phyloP scores from a whole-genome alignment of 2,888 invertebrate species.

The Automeris io region DNA sequence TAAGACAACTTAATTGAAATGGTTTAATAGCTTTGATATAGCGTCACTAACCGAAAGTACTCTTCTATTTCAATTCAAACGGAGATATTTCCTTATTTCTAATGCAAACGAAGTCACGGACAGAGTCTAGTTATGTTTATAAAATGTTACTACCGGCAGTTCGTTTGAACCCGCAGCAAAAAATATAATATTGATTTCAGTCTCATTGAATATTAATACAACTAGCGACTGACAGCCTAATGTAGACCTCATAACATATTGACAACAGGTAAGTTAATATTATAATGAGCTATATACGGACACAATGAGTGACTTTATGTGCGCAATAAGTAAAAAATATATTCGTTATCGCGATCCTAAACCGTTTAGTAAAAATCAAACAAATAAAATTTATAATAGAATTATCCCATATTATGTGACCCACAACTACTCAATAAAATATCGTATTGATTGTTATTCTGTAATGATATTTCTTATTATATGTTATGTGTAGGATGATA shows the following conservation, averaged over 20 bases:
- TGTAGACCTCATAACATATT: constrained; percentile 5
- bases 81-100: too few species aligned
- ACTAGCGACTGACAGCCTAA: background rate
- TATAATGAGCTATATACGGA: constrained; percentile 1
- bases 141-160: too few species aligned
- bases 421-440: constrained; percentile 10
- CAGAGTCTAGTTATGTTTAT: too few species aligned
- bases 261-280: constrained; percentile 6
- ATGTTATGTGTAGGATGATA: background rate
- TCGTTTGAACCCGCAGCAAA: too few species aligned
- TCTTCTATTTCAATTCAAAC: too few species aligned
- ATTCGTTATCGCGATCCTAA: constrained; percentile 2
- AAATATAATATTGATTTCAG: background rate
- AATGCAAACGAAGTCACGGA: too few species aligned
- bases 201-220: constrained; percentile 6
- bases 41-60: too few species aligned
- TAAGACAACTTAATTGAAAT: too few species aligned
- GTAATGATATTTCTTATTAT: background rate
- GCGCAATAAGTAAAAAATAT: background rate
- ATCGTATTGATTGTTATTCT: constrained; percentile 7
- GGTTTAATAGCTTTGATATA: too few species aligned
- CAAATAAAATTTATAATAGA: background rate
- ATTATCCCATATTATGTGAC: constrained; percentile 2
- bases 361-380: background rate
- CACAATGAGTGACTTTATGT: too few species aligned